A percentile compares a stretch with the other conserved stretches of the same genome.
These are phyloP conservation scores for Myripristis murdjan DNA, from an alignment of 2,797 vertebrate species.

Conservation along the genomic window DNA sequence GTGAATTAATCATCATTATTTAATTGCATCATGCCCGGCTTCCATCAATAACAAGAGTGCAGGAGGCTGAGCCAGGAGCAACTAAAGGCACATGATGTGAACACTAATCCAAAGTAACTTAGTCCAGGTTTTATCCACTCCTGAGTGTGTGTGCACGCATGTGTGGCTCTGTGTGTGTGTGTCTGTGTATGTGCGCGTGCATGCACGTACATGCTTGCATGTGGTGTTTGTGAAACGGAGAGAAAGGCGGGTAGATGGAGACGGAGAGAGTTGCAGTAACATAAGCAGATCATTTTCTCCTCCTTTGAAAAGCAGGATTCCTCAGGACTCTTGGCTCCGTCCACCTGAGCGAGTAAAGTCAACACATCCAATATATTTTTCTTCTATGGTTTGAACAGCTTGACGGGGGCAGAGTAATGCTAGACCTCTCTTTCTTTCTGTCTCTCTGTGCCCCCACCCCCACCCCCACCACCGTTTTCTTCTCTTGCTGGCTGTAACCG, in stretches of 20 bases:
- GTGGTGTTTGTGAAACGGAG: constrained; percentile 36
- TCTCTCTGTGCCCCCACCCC: constrained; percentile 22
- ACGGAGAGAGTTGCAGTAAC: constrained; percentile 50
- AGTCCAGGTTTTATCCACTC: constrained; percentile 60
- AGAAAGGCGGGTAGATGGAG: constrained; percentile 32
- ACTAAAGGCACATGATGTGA: constrained; percentile 59
- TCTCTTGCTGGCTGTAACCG: constrained; percentile 24
- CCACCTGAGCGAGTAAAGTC: constrained; percentile 72
- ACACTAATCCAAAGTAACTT: constrained; percentile 68
- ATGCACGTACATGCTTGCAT: constrained; percentile 9
- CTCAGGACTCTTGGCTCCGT: constrained; percentile 66
- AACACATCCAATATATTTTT: constrained; percentile 76
- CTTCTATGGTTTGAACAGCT: constrained; percentile 63
- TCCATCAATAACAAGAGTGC: constrained; percentile 43
- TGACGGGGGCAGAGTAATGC: constrained; percentile 45
- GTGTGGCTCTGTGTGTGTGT: constrained; percentile 10
- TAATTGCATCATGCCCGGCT: constrained; percentile 54
- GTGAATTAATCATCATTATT: constrained; percentile 64
- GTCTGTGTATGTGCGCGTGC: constrained; percentile 26
- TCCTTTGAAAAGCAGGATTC: constrained; percentile 67
- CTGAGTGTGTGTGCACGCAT: constrained; percentile 3
- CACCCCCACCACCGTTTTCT: constrained; percentile 16
- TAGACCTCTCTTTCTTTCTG: constrained; percentile 33
- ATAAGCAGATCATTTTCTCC: constrained; percentile 63
- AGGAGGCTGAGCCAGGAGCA: constrained; percentile 54